Evolutionary conservation across 1,140 invertebrate genomes (phyloP), one percentile per base, ranked within the genome.

Genomic region (Maniola jurtina): DNA sequence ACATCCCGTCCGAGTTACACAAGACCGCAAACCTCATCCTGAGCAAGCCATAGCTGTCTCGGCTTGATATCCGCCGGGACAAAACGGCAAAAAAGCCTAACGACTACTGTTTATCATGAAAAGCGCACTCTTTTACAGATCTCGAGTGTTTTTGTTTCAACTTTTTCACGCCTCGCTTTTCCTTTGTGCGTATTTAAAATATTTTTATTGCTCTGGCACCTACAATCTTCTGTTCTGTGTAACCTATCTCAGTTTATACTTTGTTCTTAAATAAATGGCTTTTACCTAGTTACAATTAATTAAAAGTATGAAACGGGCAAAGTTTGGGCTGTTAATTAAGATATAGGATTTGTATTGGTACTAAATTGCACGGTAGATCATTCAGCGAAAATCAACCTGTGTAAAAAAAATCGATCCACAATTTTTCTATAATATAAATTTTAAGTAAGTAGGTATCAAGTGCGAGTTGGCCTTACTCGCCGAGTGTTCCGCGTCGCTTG

Each of bases 1-100:
- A 54, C 48, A 72, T 68, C 61, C 63, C 59, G 66, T 71, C 66
- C 35, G 58, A 67, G 59, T 68, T 62, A 55, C 63, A 60, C 45
- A 59, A 64, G 57, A 70, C 68, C 65, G 50, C 71, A 70, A 66
- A 42, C 64, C 68, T 59, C 71, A 65, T 72, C 71, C 71, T 61
- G 71, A 57, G 54, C 61, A 48, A 67, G 55, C 64, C 55, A 70
- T 70, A 54, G 25, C 57, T 40, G 62, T 61, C 62, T 38, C 58
- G 56, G 55, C 61, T 64, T 69, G 67, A 69, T 56, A 64, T 65
- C 63, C 68, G 68, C 47, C 48, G 25, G 33, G 52, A 68, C 48
- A 60, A 60, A 66, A 60, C 16, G 16, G 57, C 16, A 68, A 68
- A 68, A 68, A 68, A 47, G 10, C 33, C 66, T 42, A 55, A 68